These are phyloP conservation scores for Hyppa rectilinea DNA, from an alignment of 2,888 invertebrate species.

Conservation along the genomic window DNA sequence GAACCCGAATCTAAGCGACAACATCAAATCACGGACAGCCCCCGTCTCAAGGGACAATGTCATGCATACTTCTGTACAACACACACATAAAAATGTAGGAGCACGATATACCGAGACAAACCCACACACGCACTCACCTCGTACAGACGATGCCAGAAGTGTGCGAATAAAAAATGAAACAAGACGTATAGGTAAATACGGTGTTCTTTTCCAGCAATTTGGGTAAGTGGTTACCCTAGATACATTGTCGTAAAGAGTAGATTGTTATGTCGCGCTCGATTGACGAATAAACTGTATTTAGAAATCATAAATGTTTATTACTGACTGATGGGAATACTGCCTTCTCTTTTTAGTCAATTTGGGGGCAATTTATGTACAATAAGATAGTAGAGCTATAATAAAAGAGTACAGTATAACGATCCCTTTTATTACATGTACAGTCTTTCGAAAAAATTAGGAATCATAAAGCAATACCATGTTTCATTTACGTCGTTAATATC, in stretches of 20 bases:
- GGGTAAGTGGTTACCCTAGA: conserved; percentile 46
- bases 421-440: conserved; percentile 14
- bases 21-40: conserved; percentile 68
- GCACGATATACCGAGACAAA: conserved; percentile 9
- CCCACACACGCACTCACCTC: conserved; percentile 2
- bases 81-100: conserved; percentile 27
- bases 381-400: conserved; percentile 14
- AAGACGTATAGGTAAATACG: conserved; percentile 29
- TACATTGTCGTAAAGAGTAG: conserved; percentile 33
- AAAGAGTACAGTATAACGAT: conserved; percentile 6
- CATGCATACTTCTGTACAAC: conserved; percentile 45
- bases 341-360: conserved; percentile 34
- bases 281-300: conserved; percentile 46
- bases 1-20: conserved; percentile 64
- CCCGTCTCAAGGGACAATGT: conserved; percentile 56
- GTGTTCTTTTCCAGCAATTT: conserved; percentile 40
- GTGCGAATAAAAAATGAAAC: conserved; percentile 45
- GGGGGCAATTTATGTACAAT: conserved; percentile 29
- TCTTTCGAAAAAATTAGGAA: conserved; percentile 23
- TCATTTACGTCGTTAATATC: neutral
- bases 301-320: conserved; percentile 52
- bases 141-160: conserved; percentile 41
- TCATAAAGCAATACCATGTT: conserved; percentile 16
- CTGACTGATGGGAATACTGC: conserved; percentile 22
- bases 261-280: conserved; percentile 38